Percentiles rank a stretch among this genome's conserved stretches.
Evolutionary conservation across 2,113 vertebrate species (phyloP).

Genomic region (Corythornis cristatus): DNA sequence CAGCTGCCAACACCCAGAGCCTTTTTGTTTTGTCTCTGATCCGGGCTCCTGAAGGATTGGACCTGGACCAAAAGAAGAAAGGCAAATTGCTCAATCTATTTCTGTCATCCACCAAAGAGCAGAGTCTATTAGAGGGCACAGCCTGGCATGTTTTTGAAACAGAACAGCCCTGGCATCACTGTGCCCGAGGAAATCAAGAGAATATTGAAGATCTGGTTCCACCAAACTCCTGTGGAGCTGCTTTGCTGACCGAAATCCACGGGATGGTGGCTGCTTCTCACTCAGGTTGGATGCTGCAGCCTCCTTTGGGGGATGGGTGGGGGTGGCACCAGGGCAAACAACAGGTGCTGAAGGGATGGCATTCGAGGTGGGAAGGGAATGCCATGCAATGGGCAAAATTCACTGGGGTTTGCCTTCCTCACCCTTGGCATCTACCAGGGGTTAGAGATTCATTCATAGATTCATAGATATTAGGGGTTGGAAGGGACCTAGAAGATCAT

Average conservation of each 20-base stretch:
- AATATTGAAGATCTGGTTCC: rapidly evolving
- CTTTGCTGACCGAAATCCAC: no score
- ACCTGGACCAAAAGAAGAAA: background rate
- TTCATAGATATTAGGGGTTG: no score
- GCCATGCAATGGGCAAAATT: no score
- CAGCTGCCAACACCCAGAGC: background rate
- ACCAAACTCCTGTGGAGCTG: background rate
- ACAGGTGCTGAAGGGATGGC: no score
- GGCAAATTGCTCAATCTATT: background rate
- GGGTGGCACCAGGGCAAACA: no score
- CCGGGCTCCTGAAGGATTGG: background rate
- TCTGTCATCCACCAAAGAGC: background rate
- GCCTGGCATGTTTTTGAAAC: background rate
- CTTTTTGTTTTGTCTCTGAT: rapidly evolving
- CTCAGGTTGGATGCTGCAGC: no score
- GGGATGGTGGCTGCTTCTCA: no score
- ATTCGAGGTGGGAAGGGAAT: no score
- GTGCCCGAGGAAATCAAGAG: no score
- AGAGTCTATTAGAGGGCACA: background rate
- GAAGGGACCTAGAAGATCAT: no score
- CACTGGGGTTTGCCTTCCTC: rapidly evolving
- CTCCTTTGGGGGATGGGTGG: no score
- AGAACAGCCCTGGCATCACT: background rate
- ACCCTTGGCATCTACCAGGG: rapidly evolving
- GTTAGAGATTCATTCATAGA: no score